These are phyloP conservation scores for Mormoops blainvillei DNA, from an alignment of 2,113 vertebrate species.

Conservation along the genomic window DNA sequence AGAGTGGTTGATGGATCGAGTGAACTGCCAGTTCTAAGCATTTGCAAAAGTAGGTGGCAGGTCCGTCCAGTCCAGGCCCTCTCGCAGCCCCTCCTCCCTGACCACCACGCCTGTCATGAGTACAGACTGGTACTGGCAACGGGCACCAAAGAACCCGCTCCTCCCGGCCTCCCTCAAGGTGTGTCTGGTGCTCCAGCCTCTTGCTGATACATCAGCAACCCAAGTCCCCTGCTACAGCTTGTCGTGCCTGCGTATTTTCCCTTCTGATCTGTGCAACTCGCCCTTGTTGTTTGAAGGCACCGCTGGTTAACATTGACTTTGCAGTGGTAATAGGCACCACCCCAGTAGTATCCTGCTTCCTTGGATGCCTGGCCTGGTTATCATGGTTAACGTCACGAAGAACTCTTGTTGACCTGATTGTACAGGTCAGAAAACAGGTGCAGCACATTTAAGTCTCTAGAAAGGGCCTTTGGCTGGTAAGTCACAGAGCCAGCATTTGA, in stretches of 20 bases:
- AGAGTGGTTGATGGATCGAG: background rate
- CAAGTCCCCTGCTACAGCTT: background rate
- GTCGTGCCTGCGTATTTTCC: background rate
- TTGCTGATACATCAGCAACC: background rate
- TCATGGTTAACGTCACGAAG: background rate
- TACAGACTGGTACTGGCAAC: background rate
- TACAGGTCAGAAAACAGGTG: background rate
- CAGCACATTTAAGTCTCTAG: background rate
- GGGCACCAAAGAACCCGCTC: fast-evolving
- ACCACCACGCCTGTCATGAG: background rate
- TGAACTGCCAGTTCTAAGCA: background rate
- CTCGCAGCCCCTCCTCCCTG: background rate
- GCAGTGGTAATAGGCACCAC: background rate
- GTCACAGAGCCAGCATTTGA: background rate
- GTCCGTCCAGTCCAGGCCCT: too few relatives aligned
- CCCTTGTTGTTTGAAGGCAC: background rate
- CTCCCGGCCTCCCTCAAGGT: background rate
- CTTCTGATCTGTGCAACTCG: background rate
- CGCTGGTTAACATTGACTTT: background rate
- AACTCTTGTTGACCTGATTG: background rate
- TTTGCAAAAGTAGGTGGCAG: background rate
- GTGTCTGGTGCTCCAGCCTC: background rate
- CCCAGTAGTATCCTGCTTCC: background rate
- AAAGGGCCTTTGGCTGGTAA: background rate
- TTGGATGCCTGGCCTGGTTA: background rate